These are phyloP conservation scores for Corythornis vintsioides DNA, from an alignment of 2,113 vertebrate species.

Conservation along the genomic window DNA sequence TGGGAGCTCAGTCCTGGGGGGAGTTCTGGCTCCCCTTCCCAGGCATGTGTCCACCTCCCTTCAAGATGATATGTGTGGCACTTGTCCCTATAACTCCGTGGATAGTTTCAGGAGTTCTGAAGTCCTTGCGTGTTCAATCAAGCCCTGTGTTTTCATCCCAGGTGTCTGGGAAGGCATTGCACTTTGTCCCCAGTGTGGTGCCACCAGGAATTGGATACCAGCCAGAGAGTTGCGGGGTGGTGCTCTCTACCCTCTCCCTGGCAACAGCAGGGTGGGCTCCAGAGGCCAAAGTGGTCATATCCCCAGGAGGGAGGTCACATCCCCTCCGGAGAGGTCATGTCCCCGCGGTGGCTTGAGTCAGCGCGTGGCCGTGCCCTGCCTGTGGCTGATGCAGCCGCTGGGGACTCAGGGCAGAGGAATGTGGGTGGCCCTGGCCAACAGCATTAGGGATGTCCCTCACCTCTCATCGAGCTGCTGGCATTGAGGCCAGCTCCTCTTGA, in stretches of 20 bases:
- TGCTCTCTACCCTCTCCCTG: background rate
- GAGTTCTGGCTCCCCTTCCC: accelerated
- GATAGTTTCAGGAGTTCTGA: background rate
- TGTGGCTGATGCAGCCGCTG: accelerated
- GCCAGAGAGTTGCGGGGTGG: accelerated
- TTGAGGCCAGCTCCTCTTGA: background rate
- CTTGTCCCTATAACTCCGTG: background rate
- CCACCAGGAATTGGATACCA: background rate
- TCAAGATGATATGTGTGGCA: accelerated
- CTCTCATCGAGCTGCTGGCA: background rate
- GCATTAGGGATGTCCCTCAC: background rate
- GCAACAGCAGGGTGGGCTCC: background rate
- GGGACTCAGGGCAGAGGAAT: slow-evolving; percentile 39
- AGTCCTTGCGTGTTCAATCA: background rate
- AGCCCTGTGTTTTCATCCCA: background rate
- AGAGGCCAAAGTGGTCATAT: no score
- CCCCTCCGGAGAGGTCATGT: background rate
- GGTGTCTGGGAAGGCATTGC: background rate
- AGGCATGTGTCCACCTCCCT: accelerated
- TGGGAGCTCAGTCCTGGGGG: background rate
- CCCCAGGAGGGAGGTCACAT: accelerated
- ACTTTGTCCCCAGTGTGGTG: background rate
- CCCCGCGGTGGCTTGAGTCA: background rate
- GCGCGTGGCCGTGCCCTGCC: background rate
- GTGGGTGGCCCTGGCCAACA: background rate